A percentile compares a stretch with the other conserved stretches of the same genome.
Conservation (phyloP, 1,140 invertebrate genomes). For the Solenopsis fugax region DNA sequence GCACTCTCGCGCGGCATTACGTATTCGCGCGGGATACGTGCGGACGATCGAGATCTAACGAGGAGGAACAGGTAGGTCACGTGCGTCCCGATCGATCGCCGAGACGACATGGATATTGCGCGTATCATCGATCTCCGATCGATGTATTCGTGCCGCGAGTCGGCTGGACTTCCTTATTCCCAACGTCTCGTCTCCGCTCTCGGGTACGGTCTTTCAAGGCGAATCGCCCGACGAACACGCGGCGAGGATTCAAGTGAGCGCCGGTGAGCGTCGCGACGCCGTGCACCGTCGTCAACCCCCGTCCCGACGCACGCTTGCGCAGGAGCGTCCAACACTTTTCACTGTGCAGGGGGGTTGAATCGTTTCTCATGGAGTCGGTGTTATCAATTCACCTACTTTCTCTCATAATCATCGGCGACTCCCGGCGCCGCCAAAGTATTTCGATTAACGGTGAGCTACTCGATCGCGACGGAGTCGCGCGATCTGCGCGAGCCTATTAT, state of each 20-base stretch:
- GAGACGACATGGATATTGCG: background rate
- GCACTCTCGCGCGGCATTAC: slow-evolving; percentile 57
- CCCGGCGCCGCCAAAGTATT: slow-evolving; percentile 47
- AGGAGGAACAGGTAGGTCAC: background rate
- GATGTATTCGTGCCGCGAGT: slow-evolving; percentile 24
- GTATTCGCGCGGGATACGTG: background rate
- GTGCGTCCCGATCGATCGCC: background rate
- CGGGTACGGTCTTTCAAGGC: slow-evolving; percentile 57
- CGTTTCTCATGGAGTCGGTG: slow-evolving; percentile 67
- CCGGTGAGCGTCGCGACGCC: slow-evolving; percentile 74
- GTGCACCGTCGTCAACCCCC: slow-evolving; percentile 73
- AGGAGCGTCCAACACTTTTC: slow-evolving; percentile 42
- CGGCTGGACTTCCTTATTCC: slow-evolving; percentile 45
- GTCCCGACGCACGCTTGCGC: slow-evolving; percentile 72
- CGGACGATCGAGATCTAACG: background rate
- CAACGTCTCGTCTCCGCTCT: background rate
- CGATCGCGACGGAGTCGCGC: slow-evolving; percentile 37
- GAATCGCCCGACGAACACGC: slow-evolving; percentile 80
- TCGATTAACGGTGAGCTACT: slow-evolving; percentile 68
- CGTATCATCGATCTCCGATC: slow-evolving; percentile 34
- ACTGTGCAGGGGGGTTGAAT: slow-evolving; percentile 69
- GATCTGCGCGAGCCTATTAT: background rate
- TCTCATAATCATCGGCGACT: slow-evolving; percentile 61
- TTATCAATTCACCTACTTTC: slow-evolving; percentile 78
- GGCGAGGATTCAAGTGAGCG: slow-evolving; percentile 83